These are phyloP conservation scores for Meloidogyne hapla DNA, from an alignment of 1,140 invertebrate genomes.

Conservation along the genomic window DNA sequence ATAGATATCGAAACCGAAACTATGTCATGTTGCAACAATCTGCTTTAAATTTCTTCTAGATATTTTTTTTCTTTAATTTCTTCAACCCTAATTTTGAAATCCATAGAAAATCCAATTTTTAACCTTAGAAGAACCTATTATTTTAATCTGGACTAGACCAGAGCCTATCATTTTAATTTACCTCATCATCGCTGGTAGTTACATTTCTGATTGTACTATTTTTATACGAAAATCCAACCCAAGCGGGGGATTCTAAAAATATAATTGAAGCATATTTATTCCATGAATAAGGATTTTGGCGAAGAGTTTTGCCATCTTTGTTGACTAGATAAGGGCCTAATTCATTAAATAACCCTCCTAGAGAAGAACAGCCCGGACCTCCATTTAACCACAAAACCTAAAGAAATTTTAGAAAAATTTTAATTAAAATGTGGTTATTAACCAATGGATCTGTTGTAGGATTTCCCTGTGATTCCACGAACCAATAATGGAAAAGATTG, in stretches of 20 bases:
- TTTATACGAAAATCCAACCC: constrained; percentile 43
- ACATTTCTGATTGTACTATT: constrained; percentile 25
- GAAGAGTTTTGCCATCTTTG: constrained; percentile 64
- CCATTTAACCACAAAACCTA: constrained; percentile 70
- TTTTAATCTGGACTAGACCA: no score
- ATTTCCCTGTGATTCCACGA: constrained; percentile 66
- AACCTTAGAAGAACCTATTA: no score
- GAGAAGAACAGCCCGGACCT: constrained; percentile 69
- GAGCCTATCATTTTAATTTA: no score
- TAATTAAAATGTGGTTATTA: constrained; percentile 63
- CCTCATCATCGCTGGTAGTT: not conserved
- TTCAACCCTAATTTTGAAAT: no score
- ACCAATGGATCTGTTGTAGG: constrained; percentile 66
- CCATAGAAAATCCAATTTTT: no score
- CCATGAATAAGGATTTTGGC: constrained; percentile 54
- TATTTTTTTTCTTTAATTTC: no score
- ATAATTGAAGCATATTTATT: constrained; percentile 55
- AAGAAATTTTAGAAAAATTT: constrained; percentile 51
- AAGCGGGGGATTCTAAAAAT: constrained; percentile 51
- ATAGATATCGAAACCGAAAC: no score
- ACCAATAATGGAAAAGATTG: constrained; percentile 65
- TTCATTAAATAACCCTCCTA: constrained; percentile 67
- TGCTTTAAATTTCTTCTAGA: constrained; percentile 48
- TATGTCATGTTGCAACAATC: constrained; percentile 46
- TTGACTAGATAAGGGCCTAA: constrained; percentile 67